Conservation (phyloP, 2,113 vertebrate species). For the Myocastor coypus region DNA sequence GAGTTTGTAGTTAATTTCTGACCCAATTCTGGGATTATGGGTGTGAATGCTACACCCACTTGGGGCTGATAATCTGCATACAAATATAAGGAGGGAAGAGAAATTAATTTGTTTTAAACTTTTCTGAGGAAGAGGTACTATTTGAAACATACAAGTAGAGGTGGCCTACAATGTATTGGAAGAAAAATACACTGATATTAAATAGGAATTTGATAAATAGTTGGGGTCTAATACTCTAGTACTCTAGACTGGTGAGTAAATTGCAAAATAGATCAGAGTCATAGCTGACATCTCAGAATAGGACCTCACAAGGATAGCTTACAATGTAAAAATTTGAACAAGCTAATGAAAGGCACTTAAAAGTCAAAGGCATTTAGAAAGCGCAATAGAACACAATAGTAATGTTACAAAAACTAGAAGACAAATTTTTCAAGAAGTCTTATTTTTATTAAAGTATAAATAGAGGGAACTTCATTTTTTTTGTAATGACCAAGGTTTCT, state of each 20-base stretch:
- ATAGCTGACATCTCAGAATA: neutral
- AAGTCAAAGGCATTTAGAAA: neutral
- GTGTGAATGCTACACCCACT: no score
- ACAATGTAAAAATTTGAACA: conserved; percentile 11
- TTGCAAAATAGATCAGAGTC: neutral
- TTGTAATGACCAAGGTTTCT: neutral
- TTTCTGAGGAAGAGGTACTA: neutral
- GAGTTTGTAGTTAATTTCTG: no score
- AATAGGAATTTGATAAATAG: neutral
- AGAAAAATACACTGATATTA: neutral
- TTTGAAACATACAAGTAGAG: neutral
- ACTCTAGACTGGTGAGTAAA: conserved; percentile 34
- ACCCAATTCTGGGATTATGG: no score
- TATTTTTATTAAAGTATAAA: neutral
- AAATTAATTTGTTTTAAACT: conserved; percentile 5
- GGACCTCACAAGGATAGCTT: neutral
- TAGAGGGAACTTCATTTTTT: conserved; percentile 5
- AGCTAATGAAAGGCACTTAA: neutral
- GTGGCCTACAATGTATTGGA: neutral
- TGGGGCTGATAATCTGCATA: no score
- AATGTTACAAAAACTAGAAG: neutral
- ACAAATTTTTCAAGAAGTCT: neutral
- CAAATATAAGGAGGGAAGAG: no score
- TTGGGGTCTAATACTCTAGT: conserved; percentile 21
- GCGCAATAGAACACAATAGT: neutral